Evolutionary conservation across 1,140 invertebrate genomes (phyloP).

Genomic region (Solen grandis): DNA sequence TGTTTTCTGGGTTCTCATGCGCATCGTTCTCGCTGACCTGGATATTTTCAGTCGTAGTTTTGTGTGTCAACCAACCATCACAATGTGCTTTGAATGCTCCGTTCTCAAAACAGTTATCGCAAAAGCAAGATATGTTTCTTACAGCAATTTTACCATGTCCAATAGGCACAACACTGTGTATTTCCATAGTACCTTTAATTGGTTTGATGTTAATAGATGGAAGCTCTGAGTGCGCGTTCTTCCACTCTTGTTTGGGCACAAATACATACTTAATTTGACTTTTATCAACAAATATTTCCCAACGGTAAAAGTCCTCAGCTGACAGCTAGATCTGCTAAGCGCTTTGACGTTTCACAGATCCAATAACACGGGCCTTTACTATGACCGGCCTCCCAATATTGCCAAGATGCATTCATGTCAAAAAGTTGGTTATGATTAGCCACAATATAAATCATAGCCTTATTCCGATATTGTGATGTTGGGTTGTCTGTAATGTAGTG

Average conservation of each 20-base stretch:
- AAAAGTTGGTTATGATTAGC: constrained; percentile 17
- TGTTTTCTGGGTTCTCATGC: not conserved
- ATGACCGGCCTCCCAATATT: constrained; percentile 58
- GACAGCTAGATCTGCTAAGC: constrained; percentile 46
- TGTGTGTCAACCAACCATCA: not conserved
- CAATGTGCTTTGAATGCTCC: constrained; percentile 3
- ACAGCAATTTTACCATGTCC: not conserved
- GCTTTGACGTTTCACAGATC: not conserved
- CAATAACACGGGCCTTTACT: constrained; percentile 45
- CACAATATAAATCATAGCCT: constrained; percentile 22
- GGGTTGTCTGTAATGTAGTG: constrained; percentile 48
- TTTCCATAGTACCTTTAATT: not conserved
- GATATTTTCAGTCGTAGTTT: no score
- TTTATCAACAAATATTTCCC: constrained; percentile 16
- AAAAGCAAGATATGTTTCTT: constrained; percentile 3
- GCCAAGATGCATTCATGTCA: constrained; percentile 23
- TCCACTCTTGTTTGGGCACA: constrained; percentile 4
- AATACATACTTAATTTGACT: constrained; percentile 5
- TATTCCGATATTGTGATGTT: constrained; percentile 42
- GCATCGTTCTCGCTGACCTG: not conserved
- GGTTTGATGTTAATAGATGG: not conserved
- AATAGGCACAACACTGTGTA: not conserved
- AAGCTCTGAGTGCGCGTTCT: not conserved
- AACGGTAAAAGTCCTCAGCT: constrained; percentile 24
- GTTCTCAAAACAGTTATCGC: constrained; percentile 5